These are phyloP conservation scores for Tipula lateralis DNA, from an alignment of 2,888 invertebrate species.

Conservation along the genomic window DNA sequence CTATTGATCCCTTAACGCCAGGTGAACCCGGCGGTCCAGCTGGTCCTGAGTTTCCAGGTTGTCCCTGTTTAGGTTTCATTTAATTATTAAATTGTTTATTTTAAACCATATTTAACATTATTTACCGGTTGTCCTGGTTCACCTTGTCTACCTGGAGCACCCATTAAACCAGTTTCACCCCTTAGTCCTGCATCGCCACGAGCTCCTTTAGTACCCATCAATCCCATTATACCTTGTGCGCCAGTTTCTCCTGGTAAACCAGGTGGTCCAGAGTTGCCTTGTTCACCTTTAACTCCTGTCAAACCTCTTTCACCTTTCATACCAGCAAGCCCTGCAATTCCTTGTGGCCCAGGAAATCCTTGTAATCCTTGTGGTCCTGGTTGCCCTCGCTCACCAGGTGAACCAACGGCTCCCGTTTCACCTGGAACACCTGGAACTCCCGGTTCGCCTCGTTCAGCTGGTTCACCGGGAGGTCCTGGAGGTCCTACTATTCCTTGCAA, in stretches of 20 bases:
- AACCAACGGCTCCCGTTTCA: slow-evolving; percentile 67
- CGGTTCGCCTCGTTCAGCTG: slow-evolving; percentile 72
- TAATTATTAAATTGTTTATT: neutral
- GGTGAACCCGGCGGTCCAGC: slow-evolving; percentile 64
- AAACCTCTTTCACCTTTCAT: slow-evolving; percentile 69
- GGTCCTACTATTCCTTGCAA: slow-evolving; percentile 70
- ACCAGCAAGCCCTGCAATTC: slow-evolving; percentile 64
- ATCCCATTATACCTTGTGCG: slow-evolving; percentile 52
- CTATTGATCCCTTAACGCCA: slow-evolving; percentile 65
- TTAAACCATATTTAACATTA: neutral
- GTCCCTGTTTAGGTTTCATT: slow-evolving; percentile 54
- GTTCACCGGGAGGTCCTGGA: slow-evolving; percentile 72
- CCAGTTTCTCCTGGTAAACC: slow-evolving; percentile 56
- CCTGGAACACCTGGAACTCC: slow-evolving; percentile 67
- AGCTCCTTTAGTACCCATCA: slow-evolving; percentile 67
- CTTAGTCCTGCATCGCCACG: slow-evolving; percentile 71
- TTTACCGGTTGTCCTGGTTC: slow-evolving; percentile 66
- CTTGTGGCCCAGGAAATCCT: slow-evolving; percentile 65
- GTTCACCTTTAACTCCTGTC: slow-evolving; percentile 66
- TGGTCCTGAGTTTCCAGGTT: slow-evolving; percentile 63
- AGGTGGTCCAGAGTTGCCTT: slow-evolving; percentile 60
- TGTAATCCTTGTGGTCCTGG: slow-evolving; percentile 65
- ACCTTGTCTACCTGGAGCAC: slow-evolving; percentile 74
- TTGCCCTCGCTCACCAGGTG: slow-evolving; percentile 68
- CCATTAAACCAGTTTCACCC: slow-evolving; percentile 68